Base-by-base conservation (phyloP, 1,140 invertebrate species). In the Bombus superbus region DNA sequence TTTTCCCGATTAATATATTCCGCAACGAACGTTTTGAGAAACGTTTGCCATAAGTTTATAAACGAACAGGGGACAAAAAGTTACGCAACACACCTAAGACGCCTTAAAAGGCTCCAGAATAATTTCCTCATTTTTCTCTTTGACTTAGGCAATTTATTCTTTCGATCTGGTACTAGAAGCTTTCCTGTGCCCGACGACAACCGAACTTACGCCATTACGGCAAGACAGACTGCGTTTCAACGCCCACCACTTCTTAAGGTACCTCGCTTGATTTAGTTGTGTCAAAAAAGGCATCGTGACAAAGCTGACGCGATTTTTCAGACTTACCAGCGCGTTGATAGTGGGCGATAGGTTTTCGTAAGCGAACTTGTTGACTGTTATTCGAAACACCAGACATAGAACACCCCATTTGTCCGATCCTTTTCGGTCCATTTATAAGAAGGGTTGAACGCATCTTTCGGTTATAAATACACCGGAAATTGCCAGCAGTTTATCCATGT, bases 301-400 rank as follows among this genome's bases (percentile, higher is more conserved):
- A 91, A 92, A 92, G 78, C 38, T 64, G 69, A 47, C 44, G 85
- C 81, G 79, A 92, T 92, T 92, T 92, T 90, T 92, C 90, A 92
- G 76, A 38, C 80, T 85, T 32, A 40, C 68, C 32, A n/a, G 62
- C 18, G 35, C 77, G 80, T 81, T 91, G 89, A 91, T 91, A 91
- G 85, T 82, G 88, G 87, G 80, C 91, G 91, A 88, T 91, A 83
- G 75, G 62, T 88, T 28, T 38, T 40, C 53, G 32, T 47, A 69
- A 80, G 81, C 62, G 85, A 73, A 87, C 53, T 64, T 57, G 81
- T n/a, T 66, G 68, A 53, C 69, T 79, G 66, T 87, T 73, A 42
- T 80, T 59, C n/a, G 38, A 85, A 81, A 85, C 83, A 72, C 76
- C 88, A 73, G 77, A 71, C 79, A 76, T 86, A 85, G 87, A 91